phyloP scores from a whole-genome alignment of 2,888 invertebrate genomes.

The Abscondita cerata region DNA sequence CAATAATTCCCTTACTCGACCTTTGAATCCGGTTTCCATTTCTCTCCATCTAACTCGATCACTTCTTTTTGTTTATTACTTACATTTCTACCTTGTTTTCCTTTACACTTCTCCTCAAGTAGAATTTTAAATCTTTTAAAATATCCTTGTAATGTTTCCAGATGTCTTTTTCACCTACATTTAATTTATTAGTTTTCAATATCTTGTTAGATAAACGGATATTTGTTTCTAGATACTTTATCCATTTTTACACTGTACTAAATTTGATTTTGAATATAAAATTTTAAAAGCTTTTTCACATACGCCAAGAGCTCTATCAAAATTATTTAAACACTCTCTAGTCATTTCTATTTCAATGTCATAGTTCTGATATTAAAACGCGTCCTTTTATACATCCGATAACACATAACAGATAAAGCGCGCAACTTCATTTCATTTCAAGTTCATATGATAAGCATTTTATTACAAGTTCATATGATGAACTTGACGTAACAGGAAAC shows the following conservation, averaged over 20 bases:
- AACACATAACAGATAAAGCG: too few relatives aligned
- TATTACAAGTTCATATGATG: too few relatives aligned
- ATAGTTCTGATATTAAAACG: too few relatives aligned
- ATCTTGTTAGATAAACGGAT: not conserved
- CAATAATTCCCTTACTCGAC: not conserved
- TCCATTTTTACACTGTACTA: not conserved
- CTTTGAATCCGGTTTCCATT: not conserved
- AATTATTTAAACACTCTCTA: too few relatives aligned
- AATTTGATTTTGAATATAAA: too few relatives aligned
- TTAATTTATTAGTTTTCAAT: not conserved
- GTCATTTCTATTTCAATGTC: too few relatives aligned
- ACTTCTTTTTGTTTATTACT: not conserved
- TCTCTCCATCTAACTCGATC: not conserved
- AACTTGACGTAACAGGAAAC: too few relatives aligned
- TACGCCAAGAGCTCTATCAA: slow-evolving; percentile 41
- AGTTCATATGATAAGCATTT: too few relatives aligned
- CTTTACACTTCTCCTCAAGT: not conserved
- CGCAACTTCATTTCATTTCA: too few relatives aligned
- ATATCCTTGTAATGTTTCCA: not conserved
- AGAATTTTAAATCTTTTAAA: not conserved
- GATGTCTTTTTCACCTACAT: too few relatives aligned
- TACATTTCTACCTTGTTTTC: not conserved
- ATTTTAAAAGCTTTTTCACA: too few relatives aligned
- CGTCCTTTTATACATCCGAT: too few relatives aligned
- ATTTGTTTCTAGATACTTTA: not conserved